phyloP scores from a whole-genome alignment of 2,888 invertebrate species.

The Ichneumoninae sp. region DNA sequence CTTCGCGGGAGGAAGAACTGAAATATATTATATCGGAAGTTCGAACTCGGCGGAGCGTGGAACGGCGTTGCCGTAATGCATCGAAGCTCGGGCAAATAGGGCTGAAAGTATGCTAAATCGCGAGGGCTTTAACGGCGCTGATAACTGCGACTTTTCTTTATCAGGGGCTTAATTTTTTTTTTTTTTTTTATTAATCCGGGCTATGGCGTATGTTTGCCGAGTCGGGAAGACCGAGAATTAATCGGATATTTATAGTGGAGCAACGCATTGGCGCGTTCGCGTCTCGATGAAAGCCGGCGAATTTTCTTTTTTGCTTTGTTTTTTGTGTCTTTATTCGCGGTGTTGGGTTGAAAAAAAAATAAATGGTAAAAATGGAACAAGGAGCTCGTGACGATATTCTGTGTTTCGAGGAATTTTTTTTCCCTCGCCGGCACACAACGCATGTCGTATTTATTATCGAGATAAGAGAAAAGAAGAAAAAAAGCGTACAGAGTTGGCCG shows the following conservation, averaged over 20 bases:
- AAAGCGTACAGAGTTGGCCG: slow-evolving; percentile 17
- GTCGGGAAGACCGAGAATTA: slow-evolving; percentile 58
- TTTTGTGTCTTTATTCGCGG: neutral
- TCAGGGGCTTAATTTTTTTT: slow-evolving; percentile 32
- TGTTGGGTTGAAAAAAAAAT: slow-evolving; percentile 2
- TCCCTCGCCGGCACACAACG: neutral
- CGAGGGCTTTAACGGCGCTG: slow-evolving; percentile 30
- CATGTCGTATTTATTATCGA: slow-evolving; percentile 37
- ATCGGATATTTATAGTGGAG: slow-evolving; percentile 58
- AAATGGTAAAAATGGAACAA: neutral
- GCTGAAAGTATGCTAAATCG: slow-evolving; percentile 36
- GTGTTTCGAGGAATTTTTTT: slow-evolving; percentile 31
- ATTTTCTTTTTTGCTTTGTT: neutral
- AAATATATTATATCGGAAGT: slow-evolving; percentile 32
- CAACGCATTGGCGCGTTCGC: slow-evolving; percentile 38
- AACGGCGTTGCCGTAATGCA: neutral
- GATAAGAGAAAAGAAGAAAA: slow-evolving; percentile 13
- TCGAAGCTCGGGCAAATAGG: neutral
- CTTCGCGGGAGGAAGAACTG: slow-evolving; percentile 38
- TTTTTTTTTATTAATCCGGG: neutral
- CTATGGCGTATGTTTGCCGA: slow-evolving; percentile 27
- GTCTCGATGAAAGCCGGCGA: slow-evolving; percentile 32
- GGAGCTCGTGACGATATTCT: neutral
- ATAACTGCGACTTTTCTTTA: slow-evolving; percentile 56
- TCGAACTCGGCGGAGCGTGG: neutral